These are phyloP conservation scores for Parauchenoglanis ngamensis DNA, from an alignment of 2,797 vertebrate genomes.

Conservation along the genomic window DNA sequence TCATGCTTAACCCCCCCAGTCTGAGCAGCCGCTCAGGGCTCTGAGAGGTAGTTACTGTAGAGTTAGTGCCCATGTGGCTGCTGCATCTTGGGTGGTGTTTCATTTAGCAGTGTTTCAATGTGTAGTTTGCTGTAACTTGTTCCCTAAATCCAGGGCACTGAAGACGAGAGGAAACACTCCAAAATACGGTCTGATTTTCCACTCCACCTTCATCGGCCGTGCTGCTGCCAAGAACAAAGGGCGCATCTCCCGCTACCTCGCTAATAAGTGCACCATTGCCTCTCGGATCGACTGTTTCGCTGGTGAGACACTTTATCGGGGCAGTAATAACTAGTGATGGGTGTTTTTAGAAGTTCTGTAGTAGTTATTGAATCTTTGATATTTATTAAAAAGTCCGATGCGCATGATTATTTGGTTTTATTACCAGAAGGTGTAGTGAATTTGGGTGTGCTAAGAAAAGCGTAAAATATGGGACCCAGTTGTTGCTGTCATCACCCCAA, in stretches of 20 bases:
- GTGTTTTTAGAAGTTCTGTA: background rate
- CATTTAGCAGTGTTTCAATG: background rate
- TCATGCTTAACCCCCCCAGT: conserved; percentile 70
- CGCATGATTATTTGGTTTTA: background rate
- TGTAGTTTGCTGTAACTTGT: conserved; percentile 20
- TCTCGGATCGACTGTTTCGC: conserved; percentile 97
- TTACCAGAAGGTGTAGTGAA: background rate
- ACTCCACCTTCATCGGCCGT: conserved; percentile 96
- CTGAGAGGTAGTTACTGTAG: conserved; percentile 68
- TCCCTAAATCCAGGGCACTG: conserved; percentile 80
- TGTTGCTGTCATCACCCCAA: background rate
- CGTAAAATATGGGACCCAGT: background rate
- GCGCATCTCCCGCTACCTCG: conserved; percentile 93
- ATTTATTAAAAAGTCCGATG: background rate
- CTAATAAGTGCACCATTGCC: conserved; percentile 96
- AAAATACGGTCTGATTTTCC: conserved; percentile 96
- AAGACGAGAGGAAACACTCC: conserved; percentile 96
- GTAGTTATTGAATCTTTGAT: background rate
- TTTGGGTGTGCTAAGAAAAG: no score
- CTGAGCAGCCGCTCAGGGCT: conserved; percentile 82
- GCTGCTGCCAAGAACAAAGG: conserved; percentile 97
- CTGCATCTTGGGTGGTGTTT: background rate
- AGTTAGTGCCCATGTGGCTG: background rate
- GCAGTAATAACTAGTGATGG: background rate
- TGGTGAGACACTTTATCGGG: conserved; percentile 69